A percentile compares a stretch with the other conserved stretches of the same genome.
These are phyloP conservation scores for Acinonyx jubatus DNA, from an alignment of 2,113 vertebrate species.

Conservation along the genomic window DNA sequence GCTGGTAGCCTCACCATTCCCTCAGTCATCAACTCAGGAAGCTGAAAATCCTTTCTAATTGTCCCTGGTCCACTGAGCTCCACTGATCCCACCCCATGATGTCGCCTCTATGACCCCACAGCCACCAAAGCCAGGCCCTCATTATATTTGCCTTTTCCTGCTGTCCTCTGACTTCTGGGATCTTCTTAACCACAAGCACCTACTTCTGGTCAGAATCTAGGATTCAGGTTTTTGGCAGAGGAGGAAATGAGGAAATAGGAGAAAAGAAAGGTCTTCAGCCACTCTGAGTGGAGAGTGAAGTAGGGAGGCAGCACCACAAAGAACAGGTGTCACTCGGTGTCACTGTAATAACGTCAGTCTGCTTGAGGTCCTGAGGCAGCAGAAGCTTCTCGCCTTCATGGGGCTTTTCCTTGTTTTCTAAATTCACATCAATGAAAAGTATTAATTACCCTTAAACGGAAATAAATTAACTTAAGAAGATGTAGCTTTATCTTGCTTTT, in stretches of 20 bases:
- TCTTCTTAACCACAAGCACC: neutral
- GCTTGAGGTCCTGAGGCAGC: neutral
- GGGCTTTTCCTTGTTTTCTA: conserved; percentile 31
- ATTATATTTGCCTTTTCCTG: neutral
- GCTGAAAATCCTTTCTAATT: neutral
- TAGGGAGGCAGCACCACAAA: neutral
- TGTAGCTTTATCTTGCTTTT: conserved; percentile 64
- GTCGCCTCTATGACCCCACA: neutral
- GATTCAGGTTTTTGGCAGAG: neutral
- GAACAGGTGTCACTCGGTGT: rapidly evolving
- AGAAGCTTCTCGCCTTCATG: neutral
- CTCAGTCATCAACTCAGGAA: neutral
- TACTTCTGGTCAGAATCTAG: neutral
- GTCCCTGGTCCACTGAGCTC: neutral
- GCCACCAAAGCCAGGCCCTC: neutral
- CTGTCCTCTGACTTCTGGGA: neutral
- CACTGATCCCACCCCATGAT: neutral
- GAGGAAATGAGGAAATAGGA: neutral
- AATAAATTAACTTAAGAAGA: conserved; percentile 69
- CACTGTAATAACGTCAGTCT: neutral
- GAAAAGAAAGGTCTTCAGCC: neutral
- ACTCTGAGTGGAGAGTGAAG: neutral
- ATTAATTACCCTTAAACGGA: conserved; percentile 68
- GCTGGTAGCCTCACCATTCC: neutral
- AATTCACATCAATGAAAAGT: neutral